Conservation (phyloP, 2,888 invertebrate genomes). For the Sepioteuthis lessoniana region DNA sequence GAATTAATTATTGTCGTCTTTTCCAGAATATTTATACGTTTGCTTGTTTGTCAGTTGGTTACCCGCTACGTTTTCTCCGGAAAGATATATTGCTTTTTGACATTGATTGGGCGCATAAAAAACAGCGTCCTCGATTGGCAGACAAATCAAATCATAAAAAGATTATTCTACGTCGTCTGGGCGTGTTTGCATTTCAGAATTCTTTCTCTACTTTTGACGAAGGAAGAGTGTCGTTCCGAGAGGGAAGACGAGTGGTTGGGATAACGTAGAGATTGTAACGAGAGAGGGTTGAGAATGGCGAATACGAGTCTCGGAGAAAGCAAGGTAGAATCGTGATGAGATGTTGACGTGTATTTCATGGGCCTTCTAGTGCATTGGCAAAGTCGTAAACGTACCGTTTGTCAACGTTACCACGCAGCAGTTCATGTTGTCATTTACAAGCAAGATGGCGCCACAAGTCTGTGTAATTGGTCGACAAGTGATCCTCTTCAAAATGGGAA, state of each 20-base stretch:
- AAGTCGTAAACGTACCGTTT: not conserved
- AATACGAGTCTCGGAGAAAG: not conserved
- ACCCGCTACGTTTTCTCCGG: not conserved
- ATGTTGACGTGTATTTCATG: not conserved
- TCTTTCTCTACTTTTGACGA: not conserved
- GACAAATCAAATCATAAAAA: not conserved
- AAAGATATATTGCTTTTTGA: constrained; percentile 23
- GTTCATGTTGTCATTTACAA: not conserved
- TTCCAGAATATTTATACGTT: not conserved
- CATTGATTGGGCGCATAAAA: not conserved
- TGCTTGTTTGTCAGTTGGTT: not conserved
- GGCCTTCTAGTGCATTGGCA: not conserved
- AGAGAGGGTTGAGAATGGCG: not conserved
- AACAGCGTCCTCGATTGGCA: not conserved
- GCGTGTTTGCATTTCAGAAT: not conserved
- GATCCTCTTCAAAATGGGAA: not conserved
- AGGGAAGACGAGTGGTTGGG: no score
- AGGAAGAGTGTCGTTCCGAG: no score
- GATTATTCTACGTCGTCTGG: not conserved
- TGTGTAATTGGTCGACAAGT: not conserved
- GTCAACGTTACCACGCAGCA: not conserved
- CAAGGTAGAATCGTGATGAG: not conserved
- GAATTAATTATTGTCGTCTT: not conserved
- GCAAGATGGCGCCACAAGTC: not conserved
- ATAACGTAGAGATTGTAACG: no score